Percentiles rank a stretch among this genome's conserved stretches.
Evolutionary conservation across 92 coral and sea anemone genomes (phyloP).

Genomic region (Epizoanthus scotinus): DNA sequence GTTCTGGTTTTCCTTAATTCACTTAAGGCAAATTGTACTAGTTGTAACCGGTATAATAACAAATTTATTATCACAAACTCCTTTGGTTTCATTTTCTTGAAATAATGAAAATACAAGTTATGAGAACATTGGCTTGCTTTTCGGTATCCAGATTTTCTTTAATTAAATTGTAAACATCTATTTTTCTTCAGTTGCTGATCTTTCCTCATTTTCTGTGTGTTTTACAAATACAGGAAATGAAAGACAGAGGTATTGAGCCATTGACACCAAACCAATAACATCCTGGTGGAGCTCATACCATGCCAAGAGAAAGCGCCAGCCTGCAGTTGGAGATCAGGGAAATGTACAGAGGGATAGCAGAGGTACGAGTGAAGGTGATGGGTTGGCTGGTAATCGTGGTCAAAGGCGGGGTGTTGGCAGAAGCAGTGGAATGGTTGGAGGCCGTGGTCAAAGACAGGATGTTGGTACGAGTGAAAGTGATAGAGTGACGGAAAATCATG

Average conservation of each 20-base stretch:
- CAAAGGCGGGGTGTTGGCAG: background rate
- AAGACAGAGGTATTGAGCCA: constrained; percentile 17
- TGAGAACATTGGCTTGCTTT: too few relatives aligned
- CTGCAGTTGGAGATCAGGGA: background rate
- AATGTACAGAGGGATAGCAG: background rate
- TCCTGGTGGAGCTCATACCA: constrained; percentile 37
- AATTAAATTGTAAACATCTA: background rate
- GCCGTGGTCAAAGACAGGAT: too few relatives aligned
- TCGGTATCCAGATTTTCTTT: background rate
- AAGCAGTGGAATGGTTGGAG: background rate
- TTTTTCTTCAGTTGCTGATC: background rate
- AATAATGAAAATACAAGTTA: too few relatives aligned
- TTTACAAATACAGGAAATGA: constrained; percentile 8
- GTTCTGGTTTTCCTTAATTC: too few relatives aligned
- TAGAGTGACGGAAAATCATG: background rate
- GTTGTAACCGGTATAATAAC: too few relatives aligned
- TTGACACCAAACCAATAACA: constrained; percentile 9
- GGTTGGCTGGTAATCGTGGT: background rate
- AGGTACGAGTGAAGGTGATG: background rate
- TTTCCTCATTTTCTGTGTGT: background rate
- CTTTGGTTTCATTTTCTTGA: too few relatives aligned
- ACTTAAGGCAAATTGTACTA: too few relatives aligned
- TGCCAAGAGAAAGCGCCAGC: constrained; percentile 25
- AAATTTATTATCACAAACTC: background rate
- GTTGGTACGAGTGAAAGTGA: too few relatives aligned